Conservation (phyloP, 2,113 vertebrate species). For the Archocentrus centrarchus region DNA sequence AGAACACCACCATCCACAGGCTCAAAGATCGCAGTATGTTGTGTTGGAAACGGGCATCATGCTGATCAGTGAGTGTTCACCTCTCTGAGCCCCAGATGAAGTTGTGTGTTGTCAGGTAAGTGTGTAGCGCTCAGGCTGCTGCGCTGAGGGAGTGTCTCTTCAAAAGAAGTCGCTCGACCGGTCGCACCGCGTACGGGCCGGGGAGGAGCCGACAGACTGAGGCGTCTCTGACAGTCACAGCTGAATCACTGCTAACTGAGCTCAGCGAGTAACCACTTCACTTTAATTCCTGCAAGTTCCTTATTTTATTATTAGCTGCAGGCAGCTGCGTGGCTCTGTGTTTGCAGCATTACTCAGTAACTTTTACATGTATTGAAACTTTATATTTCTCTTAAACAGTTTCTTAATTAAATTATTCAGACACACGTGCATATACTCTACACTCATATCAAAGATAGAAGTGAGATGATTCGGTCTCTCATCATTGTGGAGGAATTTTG, state of each 20-base stretch:
- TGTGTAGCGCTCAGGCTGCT: fast-evolving
- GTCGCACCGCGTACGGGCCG: not conserved
- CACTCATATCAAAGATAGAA: not conserved
- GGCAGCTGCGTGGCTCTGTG: not conserved
- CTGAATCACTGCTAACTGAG: not conserved
- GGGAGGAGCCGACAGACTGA: not conserved
- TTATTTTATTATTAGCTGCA: not conserved
- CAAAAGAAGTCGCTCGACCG: not conserved
- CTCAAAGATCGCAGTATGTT: fast-evolving
- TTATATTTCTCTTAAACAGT: not conserved
- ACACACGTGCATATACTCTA: not conserved
- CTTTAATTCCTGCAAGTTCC: not conserved
- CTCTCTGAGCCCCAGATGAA: no score
- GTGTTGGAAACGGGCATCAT: no score
- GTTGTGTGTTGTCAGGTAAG: not conserved
- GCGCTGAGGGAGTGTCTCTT: not conserved
- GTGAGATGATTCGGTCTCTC: fast-evolving
- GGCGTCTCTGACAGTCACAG: not conserved
- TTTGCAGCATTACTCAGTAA: not conserved
- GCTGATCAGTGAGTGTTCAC: no score
- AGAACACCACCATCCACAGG: not conserved
- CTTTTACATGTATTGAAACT: not conserved
- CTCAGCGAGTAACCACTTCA: not conserved
- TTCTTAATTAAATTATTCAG: not conserved
- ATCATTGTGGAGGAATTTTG: not conserved